Evolutionary conservation across 2,797 vertebrate species (phyloP).

Genomic region (Lophius americanus): DNA sequence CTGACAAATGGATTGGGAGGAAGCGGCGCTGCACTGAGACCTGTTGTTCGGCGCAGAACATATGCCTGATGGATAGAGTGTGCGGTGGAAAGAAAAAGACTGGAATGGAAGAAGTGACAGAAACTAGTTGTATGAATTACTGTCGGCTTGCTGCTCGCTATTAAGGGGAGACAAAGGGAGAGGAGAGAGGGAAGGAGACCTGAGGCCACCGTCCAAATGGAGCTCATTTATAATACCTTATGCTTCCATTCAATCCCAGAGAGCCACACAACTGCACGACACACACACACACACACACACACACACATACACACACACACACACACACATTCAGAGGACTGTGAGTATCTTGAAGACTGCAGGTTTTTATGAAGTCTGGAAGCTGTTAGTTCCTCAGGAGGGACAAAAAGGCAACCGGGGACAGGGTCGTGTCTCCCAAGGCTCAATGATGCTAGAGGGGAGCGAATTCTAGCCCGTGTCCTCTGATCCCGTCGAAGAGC

Average conservation of each 20-base stretch:
- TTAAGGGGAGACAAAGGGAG: constrained; percentile 33
- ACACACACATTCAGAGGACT: too few relatives aligned
- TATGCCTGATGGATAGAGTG: constrained; percentile 43
- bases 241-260: constrained; percentile 67
- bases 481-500: too few relatives aligned
- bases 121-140: constrained; percentile 16
- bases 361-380: too few relatives aligned
- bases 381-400: too few relatives aligned
- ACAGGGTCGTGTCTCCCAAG: too few relatives aligned
- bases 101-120: constrained; percentile 6
- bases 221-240: constrained; percentile 65
- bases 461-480: too few relatives aligned
- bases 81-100: background rate
- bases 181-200: constrained; percentile 27
- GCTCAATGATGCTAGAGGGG: too few relatives aligned
- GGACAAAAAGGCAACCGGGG: too few relatives aligned
- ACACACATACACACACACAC: constrained; percentile 8
- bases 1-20: constrained; percentile 57
- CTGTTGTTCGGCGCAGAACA: constrained; percentile 55
- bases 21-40: constrained; percentile 36
- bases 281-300: constrained; percentile 6
- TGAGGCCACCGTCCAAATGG: constrained; percentile 58
- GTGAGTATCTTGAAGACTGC: too few relatives aligned
- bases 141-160: constrained; percentile 32
- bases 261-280: constrained; percentile 26